Evolutionary conservation across 2,797 vertebrate species (phyloP), one percentile per base, ranked within the genome.

Genomic region (Triplophysa yarkandensis): DNA sequence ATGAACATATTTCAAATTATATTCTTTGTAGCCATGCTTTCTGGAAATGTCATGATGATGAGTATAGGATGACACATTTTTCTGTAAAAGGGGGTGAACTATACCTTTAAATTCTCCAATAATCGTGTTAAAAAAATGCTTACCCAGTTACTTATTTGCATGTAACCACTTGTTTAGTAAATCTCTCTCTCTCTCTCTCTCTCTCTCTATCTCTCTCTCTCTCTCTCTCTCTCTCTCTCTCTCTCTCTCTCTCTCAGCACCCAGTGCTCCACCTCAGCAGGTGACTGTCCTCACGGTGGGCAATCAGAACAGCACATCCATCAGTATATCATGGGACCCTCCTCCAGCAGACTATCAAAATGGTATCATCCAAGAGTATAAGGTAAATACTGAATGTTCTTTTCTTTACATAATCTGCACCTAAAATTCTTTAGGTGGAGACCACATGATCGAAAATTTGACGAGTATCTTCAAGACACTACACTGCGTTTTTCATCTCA

Each of bases 321-420:
- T 99, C 80, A 99, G 96, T 87, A 94, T 99, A 88, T 99, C 98
- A 77, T 99, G 98, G 98, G 98, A 99, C 82, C 97, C 98, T 11
- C 98, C 97, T 63, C 95, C 95, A 50, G 87, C 92, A 1, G 97
- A 99, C 86, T 95, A 98, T 86, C 98, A 99, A 88, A 99, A 99
- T 34, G 97, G 98, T 88, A 93, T 98, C 82, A 97, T 99, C 86
- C 98, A 98, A 84, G 98, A 99, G 82, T 99, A 99, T 82, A 98
- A 95, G 96, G 98, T 98, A 85, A 19, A 84, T 61, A 19, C 17
- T n/a, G 6, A 43, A 43, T 43, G 14, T 41, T 4, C 16, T 16
- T 43, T 43, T 17, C 17, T 43, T 4, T 10, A 13, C n/a, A 21
- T 8, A 21, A 48, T 48, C 10, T 21, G 21, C 46, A 21, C 34